These are phyloP conservation scores for Musca domestica DNA, from an alignment of 1,140 invertebrate genomes.

Conservation along the genomic window DNA sequence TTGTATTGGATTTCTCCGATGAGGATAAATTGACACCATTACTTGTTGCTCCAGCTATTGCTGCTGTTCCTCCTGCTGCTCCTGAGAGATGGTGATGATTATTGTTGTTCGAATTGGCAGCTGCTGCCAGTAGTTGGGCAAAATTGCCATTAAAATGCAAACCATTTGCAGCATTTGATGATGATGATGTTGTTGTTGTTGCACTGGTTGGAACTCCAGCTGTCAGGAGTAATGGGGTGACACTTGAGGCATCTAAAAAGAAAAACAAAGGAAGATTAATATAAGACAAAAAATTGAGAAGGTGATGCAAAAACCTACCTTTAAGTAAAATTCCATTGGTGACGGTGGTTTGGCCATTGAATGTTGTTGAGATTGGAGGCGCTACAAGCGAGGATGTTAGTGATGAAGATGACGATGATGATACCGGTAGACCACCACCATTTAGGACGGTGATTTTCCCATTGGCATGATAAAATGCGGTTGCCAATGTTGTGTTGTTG, in stretches of 20 bases:
- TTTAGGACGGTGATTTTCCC: constrained; percentile 21
- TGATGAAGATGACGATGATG: neutral
- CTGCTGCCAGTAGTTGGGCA: constrained; percentile 24
- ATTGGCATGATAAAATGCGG: constrained; percentile 25
- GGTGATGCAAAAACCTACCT: neutral
- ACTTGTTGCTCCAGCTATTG: neutral
- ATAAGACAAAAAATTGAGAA: neutral
- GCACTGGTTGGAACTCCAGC: neutral
- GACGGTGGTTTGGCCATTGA: constrained; percentile 3
- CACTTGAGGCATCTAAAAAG: constrained; percentile 15
- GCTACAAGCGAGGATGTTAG: neutral
- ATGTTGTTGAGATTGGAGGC: neutral
- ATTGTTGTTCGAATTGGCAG: neutral
- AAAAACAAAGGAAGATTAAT: neutral
- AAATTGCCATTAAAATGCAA: constrained; percentile 16
- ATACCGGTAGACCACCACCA: constrained; percentile 10
- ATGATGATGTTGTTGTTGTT: neutral
- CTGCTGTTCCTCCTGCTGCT: neutral
- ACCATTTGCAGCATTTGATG: neutral
- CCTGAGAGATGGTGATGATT: neutral
- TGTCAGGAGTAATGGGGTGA: constrained; percentile 3
- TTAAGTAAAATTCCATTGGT: constrained; percentile 23
- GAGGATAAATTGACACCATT: neutral
- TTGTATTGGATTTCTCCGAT: neutral
- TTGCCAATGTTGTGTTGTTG: neutral